Conservation (phyloP, 2,888 invertebrate species). For the Acanthacorydalis orientalis region DNA sequence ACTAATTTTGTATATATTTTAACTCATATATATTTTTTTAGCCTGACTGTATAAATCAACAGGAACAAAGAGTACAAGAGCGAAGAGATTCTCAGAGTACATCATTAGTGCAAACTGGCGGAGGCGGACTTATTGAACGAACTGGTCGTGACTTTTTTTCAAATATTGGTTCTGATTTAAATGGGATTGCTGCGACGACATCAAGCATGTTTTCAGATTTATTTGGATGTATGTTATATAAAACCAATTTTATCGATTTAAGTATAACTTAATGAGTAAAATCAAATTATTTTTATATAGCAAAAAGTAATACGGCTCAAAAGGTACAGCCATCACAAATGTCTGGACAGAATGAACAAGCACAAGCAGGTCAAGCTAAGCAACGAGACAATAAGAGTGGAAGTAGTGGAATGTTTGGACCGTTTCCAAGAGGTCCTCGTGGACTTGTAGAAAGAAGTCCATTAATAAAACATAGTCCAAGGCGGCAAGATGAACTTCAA, state of each 20-base stretch:
- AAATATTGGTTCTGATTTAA: constrained; percentile 81
- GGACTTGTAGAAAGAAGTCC: constrained; percentile 81
- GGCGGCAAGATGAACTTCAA: constrained; percentile 47
- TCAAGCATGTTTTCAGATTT: constrained; percentile 89
- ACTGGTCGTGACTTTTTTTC: constrained; percentile 74
- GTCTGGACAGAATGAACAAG: constrained; percentile 16
- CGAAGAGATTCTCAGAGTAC: constrained; percentile 40
- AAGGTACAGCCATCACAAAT: constrained; percentile 12
- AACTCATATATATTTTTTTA: neutral
- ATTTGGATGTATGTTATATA: constrained; percentile 48
- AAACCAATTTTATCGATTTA: neutral
- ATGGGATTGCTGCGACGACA: constrained; percentile 83
- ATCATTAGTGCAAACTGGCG: constrained; percentile 44
- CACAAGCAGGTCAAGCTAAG: constrained; percentile 26
- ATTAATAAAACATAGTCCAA: constrained; percentile 65
- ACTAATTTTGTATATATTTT: neutral
- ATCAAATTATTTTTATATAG: constrained; percentile 1
- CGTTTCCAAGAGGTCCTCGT: constrained; percentile 62
- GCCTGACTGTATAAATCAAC: constrained; percentile 1
- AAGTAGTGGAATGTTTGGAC: constrained; percentile 45
- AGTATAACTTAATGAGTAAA: neutral
- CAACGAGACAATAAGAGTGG: constrained; percentile 27
- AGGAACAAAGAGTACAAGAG: constrained; percentile 15
- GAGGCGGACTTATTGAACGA: constrained; percentile 38
- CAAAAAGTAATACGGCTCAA: constrained; percentile 5